Conservation (phyloP, 1,140 invertebrate species). For the Acyrthosiphon pisum region DNA sequence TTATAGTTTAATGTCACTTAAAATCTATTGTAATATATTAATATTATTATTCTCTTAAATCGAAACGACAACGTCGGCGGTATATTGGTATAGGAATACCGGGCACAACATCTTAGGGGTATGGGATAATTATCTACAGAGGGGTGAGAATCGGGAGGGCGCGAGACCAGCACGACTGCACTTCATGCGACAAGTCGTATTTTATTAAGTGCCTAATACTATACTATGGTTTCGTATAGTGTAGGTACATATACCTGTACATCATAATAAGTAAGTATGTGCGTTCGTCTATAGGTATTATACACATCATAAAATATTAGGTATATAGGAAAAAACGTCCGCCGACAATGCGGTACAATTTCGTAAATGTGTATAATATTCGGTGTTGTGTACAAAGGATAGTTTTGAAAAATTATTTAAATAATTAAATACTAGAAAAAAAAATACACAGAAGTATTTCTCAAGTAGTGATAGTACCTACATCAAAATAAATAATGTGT, state of each 20-base stretch:
- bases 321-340: neutral
- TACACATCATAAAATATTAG: neutral
- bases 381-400: neutral
- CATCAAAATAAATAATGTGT: neutral
- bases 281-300: neutral
- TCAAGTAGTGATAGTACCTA: neutral
- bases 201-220: neutral
- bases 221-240: too few relatives aligned
- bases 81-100: conserved; percentile 7
- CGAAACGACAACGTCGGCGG: neutral
- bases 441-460: neutral
- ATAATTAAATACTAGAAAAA: neutral
- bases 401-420: too few relatives aligned
- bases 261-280: too few relatives aligned
- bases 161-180: neutral
- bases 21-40: neutral
- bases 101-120: neutral
- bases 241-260: too few relatives aligned
- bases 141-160: neutral
- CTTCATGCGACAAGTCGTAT: neutral
- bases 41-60: neutral
- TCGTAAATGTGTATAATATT: neutral
- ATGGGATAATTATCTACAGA: neutral
- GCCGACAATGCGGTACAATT: neutral
- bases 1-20: conserved; percentile 4